These are phyloP conservation scores for Odontamblyopus rebecca DNA, from an alignment of 2,797 vertebrate genomes.

Conservation along the genomic window DNA sequence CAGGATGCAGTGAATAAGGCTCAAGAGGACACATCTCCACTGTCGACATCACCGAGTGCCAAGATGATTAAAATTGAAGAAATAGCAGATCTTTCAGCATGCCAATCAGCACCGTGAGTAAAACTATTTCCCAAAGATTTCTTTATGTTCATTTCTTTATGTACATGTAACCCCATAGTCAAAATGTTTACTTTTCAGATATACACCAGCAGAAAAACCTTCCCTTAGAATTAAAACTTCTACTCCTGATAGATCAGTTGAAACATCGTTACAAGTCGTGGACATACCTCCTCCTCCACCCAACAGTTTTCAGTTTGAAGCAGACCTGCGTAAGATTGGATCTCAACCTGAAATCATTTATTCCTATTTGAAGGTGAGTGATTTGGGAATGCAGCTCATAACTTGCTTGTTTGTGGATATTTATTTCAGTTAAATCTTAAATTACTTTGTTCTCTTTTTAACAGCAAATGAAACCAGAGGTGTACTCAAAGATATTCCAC, in stretches of 20 bases:
- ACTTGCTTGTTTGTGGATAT: background rate
- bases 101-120: slow-evolving; percentile 51
- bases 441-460: slow-evolving; percentile 13
- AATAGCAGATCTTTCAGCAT: slow-evolving; percentile 53
- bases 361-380: slow-evolving; percentile 87
- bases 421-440: background rate
- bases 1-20: slow-evolving; percentile 34
- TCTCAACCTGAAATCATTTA: slow-evolving; percentile 81
- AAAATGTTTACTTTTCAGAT: slow-evolving; percentile 14
- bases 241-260: background rate
- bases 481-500: slow-evolving; percentile 85
- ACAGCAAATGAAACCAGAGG: slow-evolving; percentile 90
- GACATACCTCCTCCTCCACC: slow-evolving; percentile 79
- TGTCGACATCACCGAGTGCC: slow-evolving; percentile 78
- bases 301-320: slow-evolving; percentile 92
- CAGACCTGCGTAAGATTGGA: slow-evolving; percentile 88
- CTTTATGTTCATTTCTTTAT: background rate
- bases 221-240: background rate
- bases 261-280: background rate
- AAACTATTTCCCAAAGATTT: background rate
- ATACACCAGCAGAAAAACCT: background rate
- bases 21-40: slow-evolving; percentile 55
- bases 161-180: background rate
- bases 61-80: slow-evolving; percentile 93
- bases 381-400: background rate